A percentile compares a stretch with the other conserved stretches of the same genome.
Conservation (phyloP, 2,888 invertebrate genomes). For the Brenthis ino region DNA sequence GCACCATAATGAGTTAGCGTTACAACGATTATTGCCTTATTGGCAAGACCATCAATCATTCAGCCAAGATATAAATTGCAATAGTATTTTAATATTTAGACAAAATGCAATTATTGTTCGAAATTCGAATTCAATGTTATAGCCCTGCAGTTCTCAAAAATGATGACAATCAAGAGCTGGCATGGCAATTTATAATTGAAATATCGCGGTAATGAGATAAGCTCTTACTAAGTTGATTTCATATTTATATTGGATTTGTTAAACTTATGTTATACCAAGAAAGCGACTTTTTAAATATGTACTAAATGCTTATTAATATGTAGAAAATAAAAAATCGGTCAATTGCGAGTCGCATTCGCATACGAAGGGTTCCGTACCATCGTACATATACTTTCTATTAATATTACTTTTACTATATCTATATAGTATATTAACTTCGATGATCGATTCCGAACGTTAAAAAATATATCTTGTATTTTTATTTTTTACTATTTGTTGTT, state of each 20-base stretch:
- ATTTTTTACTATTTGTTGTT: too few species aligned
- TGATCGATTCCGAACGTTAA: too few species aligned
- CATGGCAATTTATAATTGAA: slow-evolving; percentile 6
- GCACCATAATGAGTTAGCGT: neutral
- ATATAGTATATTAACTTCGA: too few species aligned
- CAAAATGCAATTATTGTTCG: neutral
- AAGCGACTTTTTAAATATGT: neutral
- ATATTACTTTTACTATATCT: too few species aligned
- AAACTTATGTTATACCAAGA: neutral
- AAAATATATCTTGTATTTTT: too few species aligned
- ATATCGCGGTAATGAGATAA: neutral
- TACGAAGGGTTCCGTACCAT: too few species aligned
- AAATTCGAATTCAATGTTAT: neutral
- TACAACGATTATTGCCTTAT: neutral
- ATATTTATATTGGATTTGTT: neutral
- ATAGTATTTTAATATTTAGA: neutral
- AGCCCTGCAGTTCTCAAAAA: too few species aligned
- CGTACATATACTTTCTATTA: too few species aligned
- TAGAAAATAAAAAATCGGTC: neutral
- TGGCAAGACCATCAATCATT: neutral
- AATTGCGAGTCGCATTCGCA: too few species aligned
- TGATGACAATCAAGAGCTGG: neutral
- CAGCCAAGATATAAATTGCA: neutral
- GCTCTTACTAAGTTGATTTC: neutral
- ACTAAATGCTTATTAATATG: too few species aligned